Conservation (phyloP, 2,797 vertebrate genomes). For the Fundulus diaphanus region DNA sequence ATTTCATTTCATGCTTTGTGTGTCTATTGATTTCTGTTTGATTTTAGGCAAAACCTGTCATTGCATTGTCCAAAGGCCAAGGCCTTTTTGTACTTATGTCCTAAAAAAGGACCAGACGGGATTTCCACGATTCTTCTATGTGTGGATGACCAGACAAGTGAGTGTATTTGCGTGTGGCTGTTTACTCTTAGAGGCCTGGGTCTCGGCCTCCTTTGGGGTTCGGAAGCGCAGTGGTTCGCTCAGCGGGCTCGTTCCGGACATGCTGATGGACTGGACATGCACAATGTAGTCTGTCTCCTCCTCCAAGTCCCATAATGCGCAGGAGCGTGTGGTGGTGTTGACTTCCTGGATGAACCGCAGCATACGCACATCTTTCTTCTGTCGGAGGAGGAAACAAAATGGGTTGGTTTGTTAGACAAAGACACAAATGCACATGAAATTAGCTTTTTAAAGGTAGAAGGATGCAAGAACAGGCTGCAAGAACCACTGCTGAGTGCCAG, state of each 20-base stretch:
- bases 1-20: slow-evolving; percentile 78
- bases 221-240: slow-evolving; percentile 93
- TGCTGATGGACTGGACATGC: slow-evolving; percentile 94
- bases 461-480: neutral
- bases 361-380: slow-evolving; percentile 97
- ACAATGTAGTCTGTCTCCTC: slow-evolving; percentile 97
- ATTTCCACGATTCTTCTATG: neutral
- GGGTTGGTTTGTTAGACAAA: neutral
- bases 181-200: slow-evolving; percentile 92
- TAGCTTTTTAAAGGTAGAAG: neutral
- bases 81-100: slow-evolving; percentile 21
- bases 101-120: slow-evolving; percentile 28
- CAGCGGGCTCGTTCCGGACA: slow-evolving; percentile 90
- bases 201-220: slow-evolving; percentile 91
- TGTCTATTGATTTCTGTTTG: slow-evolving; percentile 70
- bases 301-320: slow-evolving; percentile 96
- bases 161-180: neutral
- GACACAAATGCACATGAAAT: neutral
- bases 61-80: slow-evolving; percentile 58
- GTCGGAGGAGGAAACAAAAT: slow-evolving; percentile 24
- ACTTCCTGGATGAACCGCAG: slow-evolving; percentile 98
- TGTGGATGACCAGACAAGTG: slow-evolving; percentile 10
- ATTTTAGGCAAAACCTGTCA: slow-evolving; percentile 66
- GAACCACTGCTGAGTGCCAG: neutral
- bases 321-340: slow-evolving; percentile 96